Base-by-base conservation (phyloP, 2,888 invertebrate genomes). In the Dasysyrphus tricinctus region DNA sequence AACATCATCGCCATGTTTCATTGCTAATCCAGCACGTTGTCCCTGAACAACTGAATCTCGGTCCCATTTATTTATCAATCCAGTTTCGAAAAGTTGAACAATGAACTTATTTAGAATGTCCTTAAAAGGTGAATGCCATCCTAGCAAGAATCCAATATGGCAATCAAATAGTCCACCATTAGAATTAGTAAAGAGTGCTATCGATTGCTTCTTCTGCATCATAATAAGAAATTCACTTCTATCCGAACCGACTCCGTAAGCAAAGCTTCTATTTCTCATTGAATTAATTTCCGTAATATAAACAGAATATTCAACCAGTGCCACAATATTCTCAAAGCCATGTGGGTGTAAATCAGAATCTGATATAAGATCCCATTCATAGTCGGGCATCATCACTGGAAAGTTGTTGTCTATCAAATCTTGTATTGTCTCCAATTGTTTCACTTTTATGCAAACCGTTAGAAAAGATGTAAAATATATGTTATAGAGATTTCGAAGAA, bases 361-460 rank as follows among this genome's bases (percentile, higher is more conserved):
- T 8, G 67, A 14, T 49, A 37, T 47, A 1, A 44, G 2, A n/a
- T 73, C 7, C 69, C 49, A 61, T 12, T 77, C 49, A 19, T 39
- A 69, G 1, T 61, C 32, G 3, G 39, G 37, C 16, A 77, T 51
- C 69, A 83, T 47, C 1, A 78, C 54, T 16, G 16, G 59, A 5
- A 83, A 11, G 6, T 74, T 39, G 12, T 63, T 59, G 3, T 73
- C 74, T 9, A 83, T 74, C 3, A 83, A 24, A 24, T 83, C 82
- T 51, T 70, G 51, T 6, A 83, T 24, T 1, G 82, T 79, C 1
- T 74, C 51, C 3, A 44, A 74, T 7, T 74, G 74, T 24, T 69
- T 69, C 0, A 61, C 49, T 56, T 51, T 74, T 7, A 83, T 57
- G 2, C 56, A 79, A 1, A 63, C 78, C 24, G 73, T 83, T 16